Evolutionary conservation across 2,888 invertebrate genomes (phyloP), one percentile per base, ranked within the genome.

Genomic region (Parasteatoda lunata): DNA sequence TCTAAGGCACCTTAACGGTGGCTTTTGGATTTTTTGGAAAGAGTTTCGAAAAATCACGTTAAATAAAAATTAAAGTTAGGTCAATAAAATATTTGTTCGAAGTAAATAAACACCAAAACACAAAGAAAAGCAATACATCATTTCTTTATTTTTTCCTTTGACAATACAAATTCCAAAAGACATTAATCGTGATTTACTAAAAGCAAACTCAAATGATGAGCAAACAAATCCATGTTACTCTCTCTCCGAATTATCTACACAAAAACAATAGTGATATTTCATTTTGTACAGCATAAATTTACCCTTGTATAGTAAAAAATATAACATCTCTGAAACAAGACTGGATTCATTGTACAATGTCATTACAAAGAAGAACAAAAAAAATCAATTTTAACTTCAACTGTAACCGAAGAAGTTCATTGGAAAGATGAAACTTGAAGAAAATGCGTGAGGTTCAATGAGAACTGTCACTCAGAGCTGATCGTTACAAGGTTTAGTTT

Each of bases 91-190:
- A 1, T 30, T 30, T 30, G 30, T 30, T 30, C 30, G 30, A 30
- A 4, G 8, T n/a, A 51, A 72, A 72, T 6, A 52, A 49, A 72
- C 15, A 52, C 15, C 5, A 73, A 78, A 45, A 51, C 66, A 8
- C 48, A 59, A 54, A 64, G 47, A 77, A 77, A 77, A 84, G 83
- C 83, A 84, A 84, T 77, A 84, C 83, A 84, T 77, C 77, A 78
- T 52, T 66, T 84, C 77, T 84, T 83, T 84, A 77, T 83, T 82
- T 69, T 75, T 69, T 69, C 64, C 49, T 51, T 59, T 65, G 65
- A 84, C 83, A 71, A 84, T 84, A 84, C 83, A 84, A 84, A 83
- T 70, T 83, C 71, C 83, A 83, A 83, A 83, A 84, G 83, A 84
- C 83, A 84, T 84, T 71, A 84, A 77, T 45, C 51, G 77, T 84